Evolutionary conservation across 30 jellyfish, hydroid and myxozoan genomes (phyloP), one percentile per base, ranked within the genome.

Genomic region (Clytia hemisphaerica): DNA sequence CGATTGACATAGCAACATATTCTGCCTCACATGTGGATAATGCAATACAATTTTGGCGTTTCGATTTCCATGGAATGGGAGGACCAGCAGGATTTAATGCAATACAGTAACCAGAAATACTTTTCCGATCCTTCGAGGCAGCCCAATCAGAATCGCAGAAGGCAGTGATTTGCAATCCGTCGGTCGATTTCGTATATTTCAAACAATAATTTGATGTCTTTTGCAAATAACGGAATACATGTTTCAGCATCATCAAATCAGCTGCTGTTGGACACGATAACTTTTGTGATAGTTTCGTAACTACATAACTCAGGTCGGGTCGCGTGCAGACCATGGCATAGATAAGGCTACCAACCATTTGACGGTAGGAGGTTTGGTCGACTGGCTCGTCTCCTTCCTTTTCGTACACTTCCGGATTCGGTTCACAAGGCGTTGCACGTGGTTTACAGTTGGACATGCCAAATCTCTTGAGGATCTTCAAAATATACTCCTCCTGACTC

Each of bases 371-470:
- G 7, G 27, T 4, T 36, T 4, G 73, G 35, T 61, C 75, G 2
- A 16, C 75, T 5, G 19, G 16, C 27, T 6, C 25, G 22, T 6
- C 57, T 3, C 26, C 14, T 2, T 33, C 72, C 14, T 5, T 32
- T 2, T 26, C 61, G 28, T 46, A 69, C 31, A 45, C 3, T 7
- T 18, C 30, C 7, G 37, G 74, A 6, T 67, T 47, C 48, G 14
- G 76, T 21, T 67, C 92, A 77, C 86, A 42, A 6, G 88, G 88
- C 16, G 82, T 73, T 7, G 82, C 26, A 9, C 87, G 24, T 51
- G 92, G 88, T 54, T 50, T 77, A 65, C 86, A 66, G 5, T 77
- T 78, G 25, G 48, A 19, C 77, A 77, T 46, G 19, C 79, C 82
- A 38, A 77, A 77, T 44, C 33, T 37, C 7, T 72, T 15, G 19